These are phyloP conservation scores for Oreochromis aureus DNA, from an alignment of 2,113 vertebrate genomes.

Conservation along the genomic window DNA sequence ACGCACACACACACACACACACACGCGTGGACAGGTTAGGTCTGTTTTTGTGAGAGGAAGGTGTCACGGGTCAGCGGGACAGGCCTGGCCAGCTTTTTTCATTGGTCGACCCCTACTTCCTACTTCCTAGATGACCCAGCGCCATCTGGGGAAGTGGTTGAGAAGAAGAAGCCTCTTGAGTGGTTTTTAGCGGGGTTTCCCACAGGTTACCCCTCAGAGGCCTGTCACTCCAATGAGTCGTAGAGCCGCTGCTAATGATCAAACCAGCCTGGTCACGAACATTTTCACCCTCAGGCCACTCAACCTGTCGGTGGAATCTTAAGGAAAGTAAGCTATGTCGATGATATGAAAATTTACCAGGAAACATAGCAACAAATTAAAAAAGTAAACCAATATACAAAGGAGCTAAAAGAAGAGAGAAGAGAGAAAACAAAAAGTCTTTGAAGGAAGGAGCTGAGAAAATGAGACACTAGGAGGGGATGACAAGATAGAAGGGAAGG, in stretches of 20 bases:
- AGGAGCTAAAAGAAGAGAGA: background rate
- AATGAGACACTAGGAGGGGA: background rate
- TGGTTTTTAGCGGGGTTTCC: conserved; percentile 23
- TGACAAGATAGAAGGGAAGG: background rate
- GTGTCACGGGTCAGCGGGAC: conserved; percentile 57
- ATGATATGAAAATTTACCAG: background rate
- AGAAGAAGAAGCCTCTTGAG: conserved; percentile 72
- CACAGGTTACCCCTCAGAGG: conserved; percentile 54
- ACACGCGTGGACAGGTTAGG: background rate
- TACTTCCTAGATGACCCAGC: conserved; percentile 85
- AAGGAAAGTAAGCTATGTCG: background rate
- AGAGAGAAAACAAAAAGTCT: background rate
- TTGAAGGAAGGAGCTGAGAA: background rate
- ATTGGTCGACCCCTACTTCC: conserved; percentile 74
- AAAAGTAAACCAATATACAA: background rate
- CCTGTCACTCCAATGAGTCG: conserved; percentile 90
- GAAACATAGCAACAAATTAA: background rate
- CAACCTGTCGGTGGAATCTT: background rate
- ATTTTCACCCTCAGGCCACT: conserved; percentile 25
- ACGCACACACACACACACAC: background rate
- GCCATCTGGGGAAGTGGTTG: conserved; percentile 93
- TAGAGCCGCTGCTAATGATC: conserved; percentile 87
- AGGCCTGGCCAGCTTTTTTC: conserved; percentile 63
- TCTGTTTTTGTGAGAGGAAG: conserved; percentile 58
- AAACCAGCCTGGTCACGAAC: conserved; percentile 73